Base-by-base conservation (phyloP, 2,888 invertebrate species). In the Nymphalis polychloros region DNA sequence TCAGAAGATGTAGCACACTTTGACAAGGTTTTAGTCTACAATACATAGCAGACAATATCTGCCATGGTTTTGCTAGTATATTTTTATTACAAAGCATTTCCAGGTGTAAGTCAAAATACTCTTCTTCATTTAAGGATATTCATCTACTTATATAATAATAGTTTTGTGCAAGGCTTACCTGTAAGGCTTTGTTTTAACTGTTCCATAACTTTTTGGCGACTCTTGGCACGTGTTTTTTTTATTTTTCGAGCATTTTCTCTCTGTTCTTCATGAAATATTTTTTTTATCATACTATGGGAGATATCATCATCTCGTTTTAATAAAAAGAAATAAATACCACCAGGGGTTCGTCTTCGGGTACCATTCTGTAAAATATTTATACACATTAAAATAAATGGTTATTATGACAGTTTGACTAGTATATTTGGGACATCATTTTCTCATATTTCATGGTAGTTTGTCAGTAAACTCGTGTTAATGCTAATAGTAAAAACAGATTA, bases 281-380 rank as follows among this genome's bases (percentile, higher is more conserved):
- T 87, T 69, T 93, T 93, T 75, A 94, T 93, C 86, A 95, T 94
- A 73, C 94, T 95, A 74, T 93, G 93, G 0, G 95, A 94, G 57
- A 96, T 88, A 64, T 94, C 93, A 62, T 94, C 93, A 74, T 96
- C 95, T 71, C 95, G 94, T 84, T 97, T 96, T 27, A 97, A 88
- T n/a, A 97, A 90, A 83, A 95, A 96, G 55, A 98, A 93, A 86
- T 95, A 98, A 57, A 98, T 95, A 27, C 98, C 98, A 16, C 98
- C 98, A 0, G 97, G 95, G 7, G 97, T 98, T 73, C 98, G 94
- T 64, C 97, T 94, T 64, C 98, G 94, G 8, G 94, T 94, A 59
- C 96, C 96, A 87, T 97, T 97, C 95, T 95, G 81, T 3, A 70
- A 70, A 41, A 61, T 20, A 41, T 59, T 27, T 23, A 53, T 27